phyloP scores from a whole-genome alignment of 2,888 invertebrate genomes.

The Acleris cristana region DNA sequence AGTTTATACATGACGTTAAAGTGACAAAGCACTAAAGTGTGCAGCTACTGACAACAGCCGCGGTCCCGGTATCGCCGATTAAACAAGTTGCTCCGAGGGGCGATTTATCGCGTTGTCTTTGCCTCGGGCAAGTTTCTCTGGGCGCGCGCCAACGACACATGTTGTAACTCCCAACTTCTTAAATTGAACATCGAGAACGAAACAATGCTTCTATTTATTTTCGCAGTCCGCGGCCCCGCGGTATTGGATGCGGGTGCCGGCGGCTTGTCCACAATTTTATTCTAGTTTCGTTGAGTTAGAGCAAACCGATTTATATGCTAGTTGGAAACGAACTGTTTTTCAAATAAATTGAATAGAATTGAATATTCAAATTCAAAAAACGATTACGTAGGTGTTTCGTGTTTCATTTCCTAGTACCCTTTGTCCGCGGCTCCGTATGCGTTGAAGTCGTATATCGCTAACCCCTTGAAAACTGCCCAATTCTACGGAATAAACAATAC shows the following conservation, averaged over 20 bases:
- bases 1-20: too few relatives aligned
- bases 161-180: slow-evolving; percentile 41
- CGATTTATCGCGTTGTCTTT: slow-evolving; percentile 52
- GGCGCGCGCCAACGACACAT: slow-evolving; percentile 40
- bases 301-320: slow-evolving; percentile 4
- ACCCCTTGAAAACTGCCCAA: too few relatives aligned
- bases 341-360: too few relatives aligned
- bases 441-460: too few relatives aligned
- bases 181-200: slow-evolving; percentile 40
- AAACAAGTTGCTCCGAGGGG: slow-evolving; percentile 30
- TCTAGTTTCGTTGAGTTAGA: slow-evolving; percentile 2
- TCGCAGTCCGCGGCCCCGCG: slow-evolving; percentile 7
- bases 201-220: slow-evolving; percentile 29
- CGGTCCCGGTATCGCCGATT: slow-evolving; percentile 25
- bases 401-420: too few relatives aligned
- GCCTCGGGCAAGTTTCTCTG: slow-evolving; percentile 39
- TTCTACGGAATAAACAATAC: too few relatives aligned
- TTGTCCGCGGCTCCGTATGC: too few relatives aligned
- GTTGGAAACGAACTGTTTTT: neutral
- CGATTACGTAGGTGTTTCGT: too few relatives aligned
- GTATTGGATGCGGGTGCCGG: slow-evolving; percentile 19
- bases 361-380: too few relatives aligned
- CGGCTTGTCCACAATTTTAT: slow-evolving; percentile 1
- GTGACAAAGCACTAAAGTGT: too few relatives aligned
- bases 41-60: neutral